Conservation (phyloP, 2,113 vertebrate genomes). For the Shinisaurus crocodilurus region DNA sequence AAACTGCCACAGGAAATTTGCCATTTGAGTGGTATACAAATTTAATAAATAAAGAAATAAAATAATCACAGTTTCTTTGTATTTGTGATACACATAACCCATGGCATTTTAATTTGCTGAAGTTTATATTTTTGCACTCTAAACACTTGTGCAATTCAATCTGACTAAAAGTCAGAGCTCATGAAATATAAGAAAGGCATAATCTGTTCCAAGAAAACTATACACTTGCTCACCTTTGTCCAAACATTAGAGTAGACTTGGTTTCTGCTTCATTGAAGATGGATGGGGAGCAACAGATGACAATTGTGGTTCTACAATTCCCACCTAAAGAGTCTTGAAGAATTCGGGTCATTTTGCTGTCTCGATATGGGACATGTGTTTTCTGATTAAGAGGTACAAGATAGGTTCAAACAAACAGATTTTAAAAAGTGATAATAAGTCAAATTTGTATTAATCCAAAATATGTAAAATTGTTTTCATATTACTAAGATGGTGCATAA, state of each 20-base stretch:
- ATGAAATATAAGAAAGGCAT: rapidly evolving
- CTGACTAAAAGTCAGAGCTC: background rate
- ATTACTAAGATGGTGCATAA: background rate
- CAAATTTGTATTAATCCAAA: background rate
- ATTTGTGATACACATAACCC: background rate
- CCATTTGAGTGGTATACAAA: too few relatives aligned
- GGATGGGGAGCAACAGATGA: constrained; percentile 95
- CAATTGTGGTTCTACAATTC: constrained; percentile 94
- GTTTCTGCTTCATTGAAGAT: constrained; percentile 93
- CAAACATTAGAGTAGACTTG: constrained; percentile 95
- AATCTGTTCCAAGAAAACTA: rapidly evolving
- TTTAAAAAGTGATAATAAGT: constrained; percentile 7
- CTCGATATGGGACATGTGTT: constrained; percentile 92
- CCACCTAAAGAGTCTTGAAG: constrained; percentile 95
- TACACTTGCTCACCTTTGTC: constrained; percentile 83
- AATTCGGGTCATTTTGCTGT: constrained; percentile 97
- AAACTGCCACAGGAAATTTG: background rate
- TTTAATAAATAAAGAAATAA: too few relatives aligned
- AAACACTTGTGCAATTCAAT: background rate
- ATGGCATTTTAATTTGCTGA: background rate
- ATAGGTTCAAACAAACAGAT: rapidly evolving
- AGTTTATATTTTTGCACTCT: background rate
- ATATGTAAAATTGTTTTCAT: background rate
- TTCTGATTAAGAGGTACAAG: constrained; percentile 76
- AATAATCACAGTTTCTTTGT: background rate